Evolutionary conservation across 2,113 vertebrate genomes (phyloP).

Genomic region (Elephas maximus): DNA sequence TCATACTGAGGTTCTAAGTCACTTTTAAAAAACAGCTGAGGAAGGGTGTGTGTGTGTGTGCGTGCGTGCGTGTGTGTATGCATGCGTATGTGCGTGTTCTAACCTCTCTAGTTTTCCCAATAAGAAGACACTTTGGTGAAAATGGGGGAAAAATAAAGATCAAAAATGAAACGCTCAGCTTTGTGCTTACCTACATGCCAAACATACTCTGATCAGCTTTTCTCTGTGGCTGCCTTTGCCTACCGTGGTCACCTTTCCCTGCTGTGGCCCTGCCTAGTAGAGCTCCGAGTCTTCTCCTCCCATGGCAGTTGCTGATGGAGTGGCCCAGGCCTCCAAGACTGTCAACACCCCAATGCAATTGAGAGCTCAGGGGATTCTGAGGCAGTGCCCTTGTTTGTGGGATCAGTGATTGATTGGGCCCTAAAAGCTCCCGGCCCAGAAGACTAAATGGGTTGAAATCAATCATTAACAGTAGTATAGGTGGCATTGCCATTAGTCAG

Average conservation of each 20-base stretch:
- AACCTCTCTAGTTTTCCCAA: not conserved
- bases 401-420: constrained; percentile 64
- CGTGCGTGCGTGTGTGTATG: not conserved
- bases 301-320: not conserved
- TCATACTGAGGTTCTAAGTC: not conserved
- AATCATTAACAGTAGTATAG: constrained; percentile 52
- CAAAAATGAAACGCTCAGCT: constrained; percentile 8
- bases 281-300: not conserved
- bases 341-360: constrained; percentile 63
- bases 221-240: not conserved
- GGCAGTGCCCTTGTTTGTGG: constrained; percentile 57
- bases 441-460: constrained; percentile 63
- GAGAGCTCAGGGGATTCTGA: not conserved
- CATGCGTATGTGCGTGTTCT: not conserved
- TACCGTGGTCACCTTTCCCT: not conserved
- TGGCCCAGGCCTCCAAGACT: not conserved
- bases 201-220: constrained; percentile 19
- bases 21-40: not conserved
- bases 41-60: not conserved
- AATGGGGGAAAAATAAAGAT: not conserved
- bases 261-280: not conserved
- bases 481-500: not conserved
- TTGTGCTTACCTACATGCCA: not conserved
- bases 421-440: constrained; percentile 73
- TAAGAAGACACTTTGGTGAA: not conserved